Evolutionary conservation across 2,113 vertebrate genomes (phyloP).

Genomic region (Parotia lawesii): DNA sequence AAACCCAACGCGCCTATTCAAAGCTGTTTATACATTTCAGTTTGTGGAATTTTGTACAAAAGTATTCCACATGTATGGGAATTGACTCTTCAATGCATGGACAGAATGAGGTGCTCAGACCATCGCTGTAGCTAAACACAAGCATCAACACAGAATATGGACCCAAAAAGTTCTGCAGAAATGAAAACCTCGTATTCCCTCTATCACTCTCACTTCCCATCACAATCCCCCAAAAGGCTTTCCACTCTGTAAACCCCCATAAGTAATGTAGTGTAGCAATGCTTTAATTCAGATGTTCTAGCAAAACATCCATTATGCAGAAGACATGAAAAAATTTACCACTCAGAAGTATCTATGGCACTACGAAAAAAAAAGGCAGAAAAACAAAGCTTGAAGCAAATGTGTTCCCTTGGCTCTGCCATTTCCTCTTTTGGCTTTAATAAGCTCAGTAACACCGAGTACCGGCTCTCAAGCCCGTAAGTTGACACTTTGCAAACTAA

Average conservation of each 20-base stretch:
- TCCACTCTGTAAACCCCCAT: not conserved
- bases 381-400: not conserved
- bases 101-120: not conserved
- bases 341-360: not conserved
- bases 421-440: not conserved
- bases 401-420: not conserved
- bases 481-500: not conserved
- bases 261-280: not conserved
- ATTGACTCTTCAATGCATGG: not conserved
- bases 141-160: not conserved
- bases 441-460: not conserved
- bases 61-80: not conserved
- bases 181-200: not conserved
- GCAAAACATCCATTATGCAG: not conserved
- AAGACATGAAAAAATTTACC: not conserved
- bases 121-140: accelerated
- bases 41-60: not conserved
- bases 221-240: not conserved
- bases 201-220: accelerated
- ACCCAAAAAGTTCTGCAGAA: not conserved
- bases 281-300: not conserved
- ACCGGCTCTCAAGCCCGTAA: not conserved
- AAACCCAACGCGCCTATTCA: not conserved
- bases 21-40: not conserved
- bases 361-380: not conserved